Base-by-base conservation (phyloP, 1,140 invertebrate genomes). In the Caerostris darwini region DNA sequence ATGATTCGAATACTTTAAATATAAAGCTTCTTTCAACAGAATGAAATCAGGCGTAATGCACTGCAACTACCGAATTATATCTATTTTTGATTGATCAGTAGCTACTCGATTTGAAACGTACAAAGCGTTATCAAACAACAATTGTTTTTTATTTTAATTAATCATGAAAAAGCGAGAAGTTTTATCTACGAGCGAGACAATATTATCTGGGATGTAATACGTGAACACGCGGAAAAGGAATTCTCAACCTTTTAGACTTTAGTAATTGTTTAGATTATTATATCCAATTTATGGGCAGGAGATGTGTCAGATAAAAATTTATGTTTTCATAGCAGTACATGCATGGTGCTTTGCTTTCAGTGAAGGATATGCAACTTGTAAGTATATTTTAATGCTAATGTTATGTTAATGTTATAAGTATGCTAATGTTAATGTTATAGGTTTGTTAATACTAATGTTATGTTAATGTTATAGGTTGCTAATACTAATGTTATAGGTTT, bases 251-350 rank as follows among this genome's bases (percentile, higher is more conserved):
- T 85, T 85, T 77, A 53, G 71, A 85, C 56, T n/a, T 56, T 58
- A 85, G 56, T 85, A 53, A 57, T 85, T 85, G 82, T 58, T 85
- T 85, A 85, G 82, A 64, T 64, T 17, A 57, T 56, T 17, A 83
- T 10, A 50, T 19, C 19, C n/a, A 64, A 64, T 64, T 64, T 64
- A 14, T 77, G 34, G 3, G 34, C 71, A 77, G 85, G 59, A 88
- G 59, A 88, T 88, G 85, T 50, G 59, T 64, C 34, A 4, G 34
- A 71, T 90, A 71, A 14, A 69, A 71, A 57, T 90, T 71, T 90
- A 10, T 54, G 53, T 53, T 90, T 69, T 77, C 59, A 54, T 71
- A 10, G 53, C 54, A 14, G 19, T 54, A 34, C 54, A 71, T 71
- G 61, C 10, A 71, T 71, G 34, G 19, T 77, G 5, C 14, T 77